Percentiles rank a stretch among this genome's conserved stretches.
phyloP scores from a whole-genome alignment of 2,888 invertebrate species.

The Spatulosminthurus flaviceps region DNA sequence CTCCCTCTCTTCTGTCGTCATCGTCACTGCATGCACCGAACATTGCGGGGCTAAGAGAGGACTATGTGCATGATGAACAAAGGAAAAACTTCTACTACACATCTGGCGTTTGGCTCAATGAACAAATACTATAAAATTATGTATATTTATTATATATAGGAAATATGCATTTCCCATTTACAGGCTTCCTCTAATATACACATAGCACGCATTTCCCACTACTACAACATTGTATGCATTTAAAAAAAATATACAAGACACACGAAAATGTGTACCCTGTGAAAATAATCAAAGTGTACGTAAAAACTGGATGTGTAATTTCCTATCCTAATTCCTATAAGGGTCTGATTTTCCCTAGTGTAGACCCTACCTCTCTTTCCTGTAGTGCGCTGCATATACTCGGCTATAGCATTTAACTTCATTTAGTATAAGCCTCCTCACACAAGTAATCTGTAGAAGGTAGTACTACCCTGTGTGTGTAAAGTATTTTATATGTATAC shows the following conservation, averaged over 20 bases:
- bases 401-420: too few relatives aligned
- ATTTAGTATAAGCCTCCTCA: too few relatives aligned
- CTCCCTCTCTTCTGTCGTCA: not conserved
- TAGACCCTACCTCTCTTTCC: too few relatives aligned
- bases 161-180: too few relatives aligned
- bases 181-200: too few relatives aligned
- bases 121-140: not conserved
- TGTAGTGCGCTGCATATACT: too few relatives aligned
- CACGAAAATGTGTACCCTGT: not conserved
- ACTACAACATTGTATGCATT: not conserved
- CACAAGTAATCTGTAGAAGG: too few relatives aligned
- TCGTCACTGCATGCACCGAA: not conserved
- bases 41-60: not conserved
- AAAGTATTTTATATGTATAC: not conserved
- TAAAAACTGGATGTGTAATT: too few relatives aligned
- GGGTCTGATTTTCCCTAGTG: not conserved
- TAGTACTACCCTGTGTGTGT: too few relatives aligned
- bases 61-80: slow-evolving; percentile 19
- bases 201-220: too few relatives aligned
- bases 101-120: slow-evolving; percentile 24
- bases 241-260: slow-evolving; percentile 1
- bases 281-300: slow-evolving; percentile 1
- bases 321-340: not conserved
- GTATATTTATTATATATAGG: too few relatives aligned
- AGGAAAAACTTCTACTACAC: slow-evolving; percentile 27